A percentile compares a stretch with the other conserved stretches of the same genome.
phyloP scores from a whole-genome alignment of 2,797 vertebrate species.

The Danio tinwini region DNA sequence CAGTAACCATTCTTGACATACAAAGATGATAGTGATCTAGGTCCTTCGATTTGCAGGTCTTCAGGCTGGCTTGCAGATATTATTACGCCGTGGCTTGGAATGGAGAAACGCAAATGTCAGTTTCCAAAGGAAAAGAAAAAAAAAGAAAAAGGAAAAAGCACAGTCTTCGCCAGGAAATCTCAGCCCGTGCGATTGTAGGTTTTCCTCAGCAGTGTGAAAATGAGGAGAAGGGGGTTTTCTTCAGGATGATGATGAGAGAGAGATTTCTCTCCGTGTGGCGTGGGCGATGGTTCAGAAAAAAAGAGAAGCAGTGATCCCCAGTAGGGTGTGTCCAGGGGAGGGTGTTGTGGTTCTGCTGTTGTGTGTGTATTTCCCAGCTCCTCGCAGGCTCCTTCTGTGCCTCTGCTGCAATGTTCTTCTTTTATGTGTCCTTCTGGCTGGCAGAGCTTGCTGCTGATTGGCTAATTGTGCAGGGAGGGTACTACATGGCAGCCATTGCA shows the following conservation, averaged over 20 bases:
- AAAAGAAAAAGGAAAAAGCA: constrained; percentile 77
- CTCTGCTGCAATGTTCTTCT: constrained; percentile 89
- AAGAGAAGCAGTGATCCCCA: constrained; percentile 83
- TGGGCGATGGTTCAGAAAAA: constrained; percentile 80
- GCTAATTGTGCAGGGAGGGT: constrained; percentile 87
- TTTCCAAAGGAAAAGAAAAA: constrained; percentile 76
- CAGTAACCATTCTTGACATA: constrained; percentile 88
- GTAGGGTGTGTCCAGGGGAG: constrained; percentile 87
- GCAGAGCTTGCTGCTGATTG: constrained; percentile 82
- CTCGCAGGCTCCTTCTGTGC: constrained; percentile 84
- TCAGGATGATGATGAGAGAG: constrained; percentile 81
- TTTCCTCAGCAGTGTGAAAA: constrained; percentile 82
- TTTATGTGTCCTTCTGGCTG: constrained; percentile 86
- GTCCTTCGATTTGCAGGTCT: constrained; percentile 81
- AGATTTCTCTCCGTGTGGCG: constrained; percentile 81
- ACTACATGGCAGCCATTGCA: constrained; percentile 85
- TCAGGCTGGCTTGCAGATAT: constrained; percentile 66
- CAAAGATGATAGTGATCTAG: constrained; percentile 82
- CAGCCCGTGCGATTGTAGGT: constrained; percentile 80
- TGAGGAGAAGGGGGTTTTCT: constrained; percentile 80
- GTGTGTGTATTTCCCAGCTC: constrained; percentile 82
- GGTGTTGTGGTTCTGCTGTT: constrained; percentile 78
- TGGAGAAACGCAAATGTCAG: constrained; percentile 66
- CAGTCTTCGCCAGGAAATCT: constrained; percentile 76
- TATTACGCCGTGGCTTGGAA: constrained; percentile 57